Evolutionary conservation across 2,113 vertebrate genomes (phyloP), one percentile per base, ranked within the genome.

Genomic region (Mastomys coucha): DNA sequence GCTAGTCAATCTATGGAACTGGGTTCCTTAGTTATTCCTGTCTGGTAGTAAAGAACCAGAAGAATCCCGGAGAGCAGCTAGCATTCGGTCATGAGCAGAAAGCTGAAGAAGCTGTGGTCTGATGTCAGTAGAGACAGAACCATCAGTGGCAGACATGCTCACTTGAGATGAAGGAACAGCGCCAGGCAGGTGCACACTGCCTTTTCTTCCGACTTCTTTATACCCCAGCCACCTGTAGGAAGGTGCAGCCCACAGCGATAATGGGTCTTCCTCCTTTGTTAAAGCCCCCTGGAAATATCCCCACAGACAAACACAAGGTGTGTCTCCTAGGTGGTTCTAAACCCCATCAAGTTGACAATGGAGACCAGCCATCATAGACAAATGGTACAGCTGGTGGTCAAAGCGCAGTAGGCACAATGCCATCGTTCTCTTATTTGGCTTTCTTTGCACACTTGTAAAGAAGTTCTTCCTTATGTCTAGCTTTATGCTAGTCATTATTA

Each of bases 181-280:
- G 0, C 7, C 19, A 56, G 22, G 13, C 33, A 16, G 33, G 13
- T 2, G 2, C 3, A 5, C 36, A 14, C 6, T 7, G 12, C 19
- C 31, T 11, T 11, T 63, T 45, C 33, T 19, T 53, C 45, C 26
- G 45, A 26, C 45, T 3, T 70, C 45, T 53, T 20, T 24, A 70
- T 2, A 26, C 5, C 45, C 42, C 63, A 36, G 85, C 33, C 24
- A 33, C 49, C 49, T 72, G 33, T 72, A n/a, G 45, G 20, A 16
- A 70, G 67, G 33, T 5, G 13, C 49, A 0, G 1, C 19, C 67
- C 49, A 56, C 49, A 56, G 1, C 17, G 24, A 28, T 28, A 33
- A 26, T 28, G 49, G 67, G 20, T 56, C 67, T 87, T 72, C 36
- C 12, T 5, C 86, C 13, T 56, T 56, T 9, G 6, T 39, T 28